Evolutionary conservation across 2,797 vertebrate species (phyloP), one percentile per base, ranked within the genome.

Genomic region (Vultur gryphus): DNA sequence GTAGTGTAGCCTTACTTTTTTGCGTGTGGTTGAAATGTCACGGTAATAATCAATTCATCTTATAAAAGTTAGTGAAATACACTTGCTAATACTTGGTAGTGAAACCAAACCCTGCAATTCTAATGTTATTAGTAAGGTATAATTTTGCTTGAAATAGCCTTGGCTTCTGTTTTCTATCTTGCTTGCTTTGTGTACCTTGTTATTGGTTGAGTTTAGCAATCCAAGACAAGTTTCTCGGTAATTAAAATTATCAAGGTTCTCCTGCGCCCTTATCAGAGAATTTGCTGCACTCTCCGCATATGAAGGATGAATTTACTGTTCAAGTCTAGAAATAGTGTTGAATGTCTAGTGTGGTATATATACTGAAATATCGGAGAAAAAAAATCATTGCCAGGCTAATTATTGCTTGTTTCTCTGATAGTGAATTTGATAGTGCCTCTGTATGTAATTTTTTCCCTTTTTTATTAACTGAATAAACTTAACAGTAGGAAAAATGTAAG

Each of bases 1-100:
- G 33, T 62, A 77, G 69, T 21, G 15, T 87, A 80, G 69, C 82
- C 58, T 88, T 73, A 41, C 33, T 51, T 90, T 46, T 90, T 80
- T 61, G 49, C 3, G 0, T 88, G 51, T 94, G 41, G 65, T 91
- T 93, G 79, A 91, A 89, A 65, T 86, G 64, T 92, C 35, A 21
- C 44, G 39, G 70, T 79, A 89, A 57, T 91, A 93, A 94, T 90
- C 85, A 87, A 84, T 93, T 91, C 7, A 77, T 93, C 79, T 93
- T 91, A 72, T 1, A 67, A 66, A 93, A 90, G n/a, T 84, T 90
- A 67, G 29, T 29, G 16, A 65, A 86, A 87, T 84, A 59, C 0
- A 4, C 44, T 72, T 87, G 43, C 35, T 80, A 15, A 13, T 91
- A 43, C 39, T 84, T 87, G 28, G 52, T 79, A 69, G 59, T 4